Conservation (phyloP, 2,113 vertebrate genomes). For the Diadophis punctatus region DNA sequence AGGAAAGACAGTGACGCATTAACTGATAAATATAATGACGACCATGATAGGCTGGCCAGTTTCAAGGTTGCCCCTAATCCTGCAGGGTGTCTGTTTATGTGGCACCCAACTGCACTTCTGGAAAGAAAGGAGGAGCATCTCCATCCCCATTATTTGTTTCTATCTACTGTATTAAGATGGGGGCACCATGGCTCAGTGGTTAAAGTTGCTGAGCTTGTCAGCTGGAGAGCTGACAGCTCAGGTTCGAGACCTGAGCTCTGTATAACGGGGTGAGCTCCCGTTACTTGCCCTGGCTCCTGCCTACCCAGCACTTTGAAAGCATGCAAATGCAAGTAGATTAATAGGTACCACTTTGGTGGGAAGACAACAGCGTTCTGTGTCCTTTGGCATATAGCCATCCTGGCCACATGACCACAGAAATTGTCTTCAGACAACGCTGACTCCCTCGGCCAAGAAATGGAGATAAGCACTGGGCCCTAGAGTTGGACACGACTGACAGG, state of each 20-base stretch:
- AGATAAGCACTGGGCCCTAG: background rate
- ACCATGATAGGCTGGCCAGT: background rate
- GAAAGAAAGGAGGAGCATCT: background rate
- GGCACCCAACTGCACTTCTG: background rate
- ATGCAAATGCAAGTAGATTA: background rate
- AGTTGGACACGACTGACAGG: too few species aligned
- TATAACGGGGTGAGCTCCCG: too few species aligned
- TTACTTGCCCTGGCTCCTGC: too few species aligned
- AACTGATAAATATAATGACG: background rate
- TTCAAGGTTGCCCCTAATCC: background rate
- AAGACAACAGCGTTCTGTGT: background rate
- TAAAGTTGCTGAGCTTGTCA: too few species aligned
- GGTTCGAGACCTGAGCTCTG: too few species aligned
- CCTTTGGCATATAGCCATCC: background rate
- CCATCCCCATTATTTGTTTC: background rate
- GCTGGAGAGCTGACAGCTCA: too few species aligned
- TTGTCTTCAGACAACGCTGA: too few species aligned
- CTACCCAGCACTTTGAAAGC: too few species aligned
- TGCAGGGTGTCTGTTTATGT: background rate
- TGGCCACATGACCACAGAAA: background rate
- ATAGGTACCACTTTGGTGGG: background rate
- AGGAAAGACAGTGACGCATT: background rate
- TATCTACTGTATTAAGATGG: too few species aligned
- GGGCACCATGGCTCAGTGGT: too few species aligned
- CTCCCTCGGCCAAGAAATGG: background rate